Base-by-base conservation (phyloP, 1,140 invertebrate species). In the Drosophila orosa region DNA sequence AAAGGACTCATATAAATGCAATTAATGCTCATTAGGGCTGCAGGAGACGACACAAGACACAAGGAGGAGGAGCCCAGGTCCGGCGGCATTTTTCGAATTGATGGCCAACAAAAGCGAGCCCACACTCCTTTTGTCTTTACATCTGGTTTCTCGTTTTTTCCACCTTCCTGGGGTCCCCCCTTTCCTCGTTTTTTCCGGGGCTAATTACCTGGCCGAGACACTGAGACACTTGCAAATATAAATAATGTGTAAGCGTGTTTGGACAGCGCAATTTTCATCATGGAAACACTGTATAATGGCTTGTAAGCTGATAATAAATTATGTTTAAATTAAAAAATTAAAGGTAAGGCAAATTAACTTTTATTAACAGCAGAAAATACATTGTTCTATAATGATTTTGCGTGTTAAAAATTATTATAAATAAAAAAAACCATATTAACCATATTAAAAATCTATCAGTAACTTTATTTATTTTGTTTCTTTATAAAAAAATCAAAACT, bases 11-110 rank as follows among this genome's bases (percentile, higher is more conserved):
- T 25, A 54, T 61, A 52, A 74, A 62, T 73, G 71, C 71, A 74
- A 74, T 74, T 73, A 74, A 74, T 73, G 68, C 68, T 74, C 71
- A 74, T 74, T 74, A 74, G 60, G 39, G 52, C 39, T 42, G 12
- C n/a, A 17, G 24, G 24, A 52, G 48, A 52, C 29, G 29, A 52
- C 48, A n/a, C n/a, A n/a, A n/a, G n/a, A n/a, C n/a, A n/a, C n/a
- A n/a, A n/a, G n/a, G n/a, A n/a, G n/a, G n/a, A 52, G 48, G 19
- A 52, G 29, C 13, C 19, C 13, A 12, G 24, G 50, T 56, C 72
- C 17, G 39, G 17, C 12, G 57, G 59, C 72, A 47, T 50, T 74
- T 74, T 74, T n/a, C n/a, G 69, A 63, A 74, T 74, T 74, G 68
- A 74, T 74, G 59, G 72, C 58, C 65, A 69, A 47, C 62, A 69